Base-by-base conservation (phyloP, 37 sponge, comb jelly and placozoan species). In the Hormiphora californensis region DNA sequence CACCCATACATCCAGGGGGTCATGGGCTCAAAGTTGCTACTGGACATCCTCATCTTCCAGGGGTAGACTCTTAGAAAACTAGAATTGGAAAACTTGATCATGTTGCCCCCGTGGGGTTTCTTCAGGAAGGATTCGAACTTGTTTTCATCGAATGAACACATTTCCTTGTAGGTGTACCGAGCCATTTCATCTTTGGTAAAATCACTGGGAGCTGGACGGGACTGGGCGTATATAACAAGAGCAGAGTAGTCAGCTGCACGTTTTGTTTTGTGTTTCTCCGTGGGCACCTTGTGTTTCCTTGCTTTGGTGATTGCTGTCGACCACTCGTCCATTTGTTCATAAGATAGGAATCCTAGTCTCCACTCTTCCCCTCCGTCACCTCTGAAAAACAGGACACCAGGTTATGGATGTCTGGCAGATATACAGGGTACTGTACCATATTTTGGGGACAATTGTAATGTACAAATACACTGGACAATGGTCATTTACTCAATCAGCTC, bases 131-230 rank as follows among this genome's bases (percentile, higher is more conserved):
- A 86, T 35, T 92, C 95, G 7, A 92, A 87, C 61, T 90, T 92
- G 34, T 92, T 98, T 88, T 98, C 99, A 22, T 91, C 87, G 89
- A 98, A 98, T 0, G 99, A 98, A 0, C 93, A 92, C 99, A 98
- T 98, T 34, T 94, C 90, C 51, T 85, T 90, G 86, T 89, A 93
- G 57, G 89, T 91, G 11, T 92, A 91, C 5, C 54, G 55, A 0
- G 69, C 90, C 34, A 88, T 65, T 39, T 85, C 40, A 33, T 73
- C 81, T 23, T 37, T 12, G 0, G 81, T 73, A 73, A 73, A 73
- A 43, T 73, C 81, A 0, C 21, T 36, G 41, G 81, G 81, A 0
- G 81, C 81, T 15, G 81, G 81, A 17, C 40, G 21, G 17, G 81
- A 43, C 81, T 43, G n/a, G 23, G 38, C 81, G 25, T 73, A 73